Conservation (phyloP, 1,140 invertebrate genomes). For the Archivesica marissinica region DNA sequence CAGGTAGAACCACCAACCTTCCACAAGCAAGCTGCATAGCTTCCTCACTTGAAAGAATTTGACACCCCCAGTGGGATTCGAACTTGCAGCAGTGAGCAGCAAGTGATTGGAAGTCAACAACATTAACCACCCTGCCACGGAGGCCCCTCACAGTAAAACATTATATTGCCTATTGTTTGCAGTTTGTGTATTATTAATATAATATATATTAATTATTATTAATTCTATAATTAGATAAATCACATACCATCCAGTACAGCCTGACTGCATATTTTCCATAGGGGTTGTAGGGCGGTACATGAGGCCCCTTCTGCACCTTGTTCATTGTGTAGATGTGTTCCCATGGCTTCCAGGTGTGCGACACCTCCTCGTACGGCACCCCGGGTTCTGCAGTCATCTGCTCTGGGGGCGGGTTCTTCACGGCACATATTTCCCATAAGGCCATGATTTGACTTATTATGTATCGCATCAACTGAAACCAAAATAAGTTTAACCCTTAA, state of each 20-base stretch:
- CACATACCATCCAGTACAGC: constrained; percentile 84
- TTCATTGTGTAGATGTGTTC: constrained; percentile 84
- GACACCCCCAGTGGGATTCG: too few relatives aligned
- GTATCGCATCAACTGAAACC: constrained; percentile 81
- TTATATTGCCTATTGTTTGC: too few relatives aligned
- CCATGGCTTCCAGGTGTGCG: constrained; percentile 83
- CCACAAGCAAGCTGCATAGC: too few relatives aligned
- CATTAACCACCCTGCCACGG: too few relatives aligned
- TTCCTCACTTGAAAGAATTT: too few relatives aligned
- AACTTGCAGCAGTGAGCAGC: too few relatives aligned
- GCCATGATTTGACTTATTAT: constrained; percentile 83
- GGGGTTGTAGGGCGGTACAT: constrained; percentile 81
- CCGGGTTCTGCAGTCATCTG: constrained; percentile 66
- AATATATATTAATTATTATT: too few relatives aligned
- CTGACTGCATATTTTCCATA: constrained; percentile 84
- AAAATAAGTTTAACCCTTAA: constrained; percentile 1
- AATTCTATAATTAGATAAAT: too few relatives aligned
- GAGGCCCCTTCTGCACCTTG: constrained; percentile 83
- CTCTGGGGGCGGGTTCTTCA: constrained; percentile 68
- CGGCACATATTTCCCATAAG: constrained; percentile 80
- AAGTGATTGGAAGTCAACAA: too few relatives aligned
- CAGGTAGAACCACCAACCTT: too few relatives aligned
- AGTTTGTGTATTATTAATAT: too few relatives aligned
- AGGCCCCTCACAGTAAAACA: too few relatives aligned
- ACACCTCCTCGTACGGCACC: constrained; percentile 64